Conservation (phyloP, 35 echinoderm and acorn worm genomes). For the Lytechinus pictus region DNA sequence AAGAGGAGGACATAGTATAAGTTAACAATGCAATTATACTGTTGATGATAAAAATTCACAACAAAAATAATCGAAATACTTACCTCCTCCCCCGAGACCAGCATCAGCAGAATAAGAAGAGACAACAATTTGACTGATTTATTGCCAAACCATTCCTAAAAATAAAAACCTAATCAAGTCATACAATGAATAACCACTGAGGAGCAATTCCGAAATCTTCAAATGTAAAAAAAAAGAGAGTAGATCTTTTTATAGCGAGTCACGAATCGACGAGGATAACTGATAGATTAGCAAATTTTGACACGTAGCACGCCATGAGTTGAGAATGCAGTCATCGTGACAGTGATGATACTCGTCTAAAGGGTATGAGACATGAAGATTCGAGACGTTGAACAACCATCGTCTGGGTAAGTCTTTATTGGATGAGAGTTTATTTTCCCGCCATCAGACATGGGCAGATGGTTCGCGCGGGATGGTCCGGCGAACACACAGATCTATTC, state of each 20-base stretch:
- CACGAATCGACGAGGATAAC: neutral
- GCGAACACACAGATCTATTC: neutral
- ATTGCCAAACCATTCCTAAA: neutral
- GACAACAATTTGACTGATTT: slow-evolving; percentile 41
- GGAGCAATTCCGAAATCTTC: neutral
- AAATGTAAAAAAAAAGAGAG: neutral
- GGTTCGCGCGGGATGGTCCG: neutral
- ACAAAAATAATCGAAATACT: neutral
- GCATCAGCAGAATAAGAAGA: slow-evolving; percentile 34
- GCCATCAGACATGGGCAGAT: neutral
- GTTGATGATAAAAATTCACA: too few species aligned
- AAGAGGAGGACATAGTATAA: too few species aligned
- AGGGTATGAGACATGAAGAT: too few species aligned
- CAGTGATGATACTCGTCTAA: too few species aligned
- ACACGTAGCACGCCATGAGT: neutral
- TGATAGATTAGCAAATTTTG: neutral
- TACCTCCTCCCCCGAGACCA: slow-evolving; percentile 45
- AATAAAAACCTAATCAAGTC: neutral
- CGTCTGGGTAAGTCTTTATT: neutral
- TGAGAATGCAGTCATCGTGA: neutral
- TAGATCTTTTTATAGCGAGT: neutral
- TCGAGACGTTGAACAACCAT: neutral
- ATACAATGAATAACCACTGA: neutral
- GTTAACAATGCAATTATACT: too few species aligned
- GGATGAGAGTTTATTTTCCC: neutral